Evolutionary conservation across 2,113 vertebrate species (phyloP).

Genomic region (Gallinago media): DNA sequence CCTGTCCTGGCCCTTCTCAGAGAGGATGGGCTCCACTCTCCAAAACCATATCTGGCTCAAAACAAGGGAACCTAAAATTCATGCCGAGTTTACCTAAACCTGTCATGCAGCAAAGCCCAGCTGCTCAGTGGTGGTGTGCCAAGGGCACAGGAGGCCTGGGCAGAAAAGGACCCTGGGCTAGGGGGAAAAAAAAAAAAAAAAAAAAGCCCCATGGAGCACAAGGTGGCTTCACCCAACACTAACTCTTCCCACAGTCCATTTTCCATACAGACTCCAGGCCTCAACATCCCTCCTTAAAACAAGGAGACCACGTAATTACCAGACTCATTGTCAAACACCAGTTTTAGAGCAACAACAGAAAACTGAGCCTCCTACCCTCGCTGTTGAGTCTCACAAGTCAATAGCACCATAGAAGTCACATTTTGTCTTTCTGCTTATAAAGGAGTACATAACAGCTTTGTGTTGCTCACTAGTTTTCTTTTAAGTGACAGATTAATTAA

Average conservation of each 20-base stretch:
- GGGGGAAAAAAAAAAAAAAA: no score
- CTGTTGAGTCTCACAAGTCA: background rate
- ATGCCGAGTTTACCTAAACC: accelerated
- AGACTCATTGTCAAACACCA: background rate
- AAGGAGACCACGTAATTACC: background rate
- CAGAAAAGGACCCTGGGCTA: background rate
- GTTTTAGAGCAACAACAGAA: background rate
- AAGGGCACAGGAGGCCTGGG: accelerated
- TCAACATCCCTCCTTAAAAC: background rate
- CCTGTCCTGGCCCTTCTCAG: background rate
- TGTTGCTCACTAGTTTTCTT: background rate
- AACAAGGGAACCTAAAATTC: background rate
- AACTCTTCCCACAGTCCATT: background rate
- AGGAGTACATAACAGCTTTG: background rate
- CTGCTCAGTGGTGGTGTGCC: accelerated
- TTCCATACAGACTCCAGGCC: background rate
- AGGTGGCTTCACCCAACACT: accelerated
- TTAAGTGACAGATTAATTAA: background rate
- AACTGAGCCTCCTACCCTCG: background rate
- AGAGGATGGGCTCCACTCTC: background rate
- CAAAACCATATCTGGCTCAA: background rate
- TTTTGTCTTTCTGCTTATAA: background rate
- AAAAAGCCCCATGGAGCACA: background rate
- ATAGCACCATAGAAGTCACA: background rate
- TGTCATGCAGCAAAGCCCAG: accelerated